Evolutionary conservation across 2,888 invertebrate species (phyloP), one percentile per base, ranked within the genome.

Genomic region (Brachylomia viminalis): DNA sequence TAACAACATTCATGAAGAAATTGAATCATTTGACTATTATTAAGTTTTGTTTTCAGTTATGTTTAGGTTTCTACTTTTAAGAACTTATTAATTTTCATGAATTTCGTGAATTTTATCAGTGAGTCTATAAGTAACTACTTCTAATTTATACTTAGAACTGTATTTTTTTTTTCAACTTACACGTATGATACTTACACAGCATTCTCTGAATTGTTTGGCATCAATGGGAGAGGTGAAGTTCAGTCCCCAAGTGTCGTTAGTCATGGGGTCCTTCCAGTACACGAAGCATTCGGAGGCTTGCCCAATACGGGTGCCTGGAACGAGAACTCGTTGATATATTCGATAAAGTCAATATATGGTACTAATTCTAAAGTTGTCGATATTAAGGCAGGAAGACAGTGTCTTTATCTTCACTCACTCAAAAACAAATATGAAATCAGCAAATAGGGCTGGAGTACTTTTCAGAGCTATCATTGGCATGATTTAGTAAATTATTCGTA

Each of bases 201-300:
- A 99, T 97, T 99, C 99, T 94, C 98, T 97, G 95, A 99, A 99
- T 95, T 99, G 98, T 96, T 99, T 99, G 86, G 99, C 99, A 95
- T 99, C 99, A 91, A 99, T 98, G 82, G 99, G 98, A 76, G 99
- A 99, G 73, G 99, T 99, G 94, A 99, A 99, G 96, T 99, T 99
- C 86, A 99, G 97, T 80, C 99, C 99, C 99, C 99, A 99, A 62
- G 99, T 99, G 95, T 99, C 99, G 95, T 98, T 98, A 91, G 98
- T 99, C 98, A 98, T 98, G 68, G 99, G 98, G 96, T 99, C 99
- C 94, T 99, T 99, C 99, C 99, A 99, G 95, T 99, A 99, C 77
- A 99, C 99, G 96, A 99, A 99, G 96, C 99, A 99, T 97, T 99
- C 99, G 58, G 99, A 99, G 61, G 99, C 99, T 96, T 99, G 99